These are phyloP conservation scores for Sebastes ruberrimus DNA, from an alignment of 2,797 vertebrate species.

Conservation along the genomic window DNA sequence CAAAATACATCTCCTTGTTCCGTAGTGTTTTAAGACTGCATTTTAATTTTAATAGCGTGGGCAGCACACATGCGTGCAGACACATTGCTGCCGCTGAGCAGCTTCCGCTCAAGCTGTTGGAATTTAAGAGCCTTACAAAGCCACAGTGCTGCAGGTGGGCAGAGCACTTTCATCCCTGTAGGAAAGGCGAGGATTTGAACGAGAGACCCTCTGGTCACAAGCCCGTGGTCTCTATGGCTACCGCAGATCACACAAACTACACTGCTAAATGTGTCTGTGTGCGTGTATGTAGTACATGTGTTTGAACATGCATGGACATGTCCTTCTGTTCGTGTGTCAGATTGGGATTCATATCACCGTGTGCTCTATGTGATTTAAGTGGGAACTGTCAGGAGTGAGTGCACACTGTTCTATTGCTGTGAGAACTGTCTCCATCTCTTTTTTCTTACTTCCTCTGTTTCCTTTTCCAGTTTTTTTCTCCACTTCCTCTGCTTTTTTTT, in stretches of 20 bases:
- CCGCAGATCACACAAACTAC: not conserved
- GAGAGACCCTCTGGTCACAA: not conserved
- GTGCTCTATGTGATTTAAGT: slow-evolving; percentile 16
- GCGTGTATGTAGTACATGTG: slow-evolving; percentile 8
- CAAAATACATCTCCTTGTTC: not conserved
- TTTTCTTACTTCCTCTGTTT: not conserved
- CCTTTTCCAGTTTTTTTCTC: not conserved
- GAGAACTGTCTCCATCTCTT: not conserved
- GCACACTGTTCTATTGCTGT: not conserved
- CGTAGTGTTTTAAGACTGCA: slow-evolving; percentile 1
- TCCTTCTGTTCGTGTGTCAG: slow-evolving; percentile 14
- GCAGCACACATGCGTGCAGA: not conserved
- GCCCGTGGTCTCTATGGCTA: slow-evolving; percentile 16
- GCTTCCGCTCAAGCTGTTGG: slow-evolving; percentile 17
- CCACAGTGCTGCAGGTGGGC: slow-evolving; percentile 21
- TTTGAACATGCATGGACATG: slow-evolving; percentile 9
- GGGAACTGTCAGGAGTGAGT: slow-evolving; percentile 12
- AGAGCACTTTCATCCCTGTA: slow-evolving; percentile 20
- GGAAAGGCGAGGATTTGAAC: slow-evolving; percentile 24
- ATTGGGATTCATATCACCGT: slow-evolving; percentile 11
- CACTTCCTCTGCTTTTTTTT: not conserved
- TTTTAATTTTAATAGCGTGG: slow-evolving; percentile 21
- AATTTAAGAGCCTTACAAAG: slow-evolving; percentile 21
- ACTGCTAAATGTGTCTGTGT: not conserved
- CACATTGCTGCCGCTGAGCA: not conserved